phyloP scores from a whole-genome alignment of 2,797 vertebrate species.

The Hypotaenidia okinawae region DNA sequence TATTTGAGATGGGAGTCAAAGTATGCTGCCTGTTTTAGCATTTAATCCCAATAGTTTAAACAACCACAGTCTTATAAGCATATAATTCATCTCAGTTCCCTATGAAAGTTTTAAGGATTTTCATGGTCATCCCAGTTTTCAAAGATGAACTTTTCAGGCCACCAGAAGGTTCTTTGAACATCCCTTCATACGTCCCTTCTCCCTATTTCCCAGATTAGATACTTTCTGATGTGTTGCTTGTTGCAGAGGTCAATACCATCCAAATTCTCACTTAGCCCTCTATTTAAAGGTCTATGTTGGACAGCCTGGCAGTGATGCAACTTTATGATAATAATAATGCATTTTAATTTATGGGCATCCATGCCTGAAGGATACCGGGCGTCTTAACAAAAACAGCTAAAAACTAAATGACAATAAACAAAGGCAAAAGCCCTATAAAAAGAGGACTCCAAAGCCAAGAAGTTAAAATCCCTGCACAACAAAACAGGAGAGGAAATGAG shows the following conservation, averaged over 20 bases:
- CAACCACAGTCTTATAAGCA: constrained; percentile 49
- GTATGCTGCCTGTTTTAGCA: constrained; percentile 46
- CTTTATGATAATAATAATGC: constrained; percentile 73
- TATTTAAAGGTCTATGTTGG: background rate
- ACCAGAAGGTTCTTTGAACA: background rate
- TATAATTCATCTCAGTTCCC: constrained; percentile 37
- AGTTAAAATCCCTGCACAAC: constrained; percentile 42
- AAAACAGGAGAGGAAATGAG: constrained; percentile 52
- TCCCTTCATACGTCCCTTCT: background rate
- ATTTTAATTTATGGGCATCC: constrained; percentile 74
- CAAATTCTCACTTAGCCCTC: constrained; percentile 1
- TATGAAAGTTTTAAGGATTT: constrained; percentile 17
- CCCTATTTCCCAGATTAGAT: constrained; percentile 1
- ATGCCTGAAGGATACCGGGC: constrained; percentile 62
- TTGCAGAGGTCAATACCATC: background rate
- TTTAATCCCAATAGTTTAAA: constrained; percentile 61
- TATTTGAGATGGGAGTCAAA: constrained; percentile 22
- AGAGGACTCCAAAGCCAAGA: constrained; percentile 14
- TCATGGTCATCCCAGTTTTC: constrained; percentile 18
- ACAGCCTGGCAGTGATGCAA: background rate
- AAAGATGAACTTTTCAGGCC: background rate
- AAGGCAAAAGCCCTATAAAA: constrained; percentile 77
- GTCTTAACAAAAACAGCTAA: constrained; percentile 72
- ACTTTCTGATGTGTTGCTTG: background rate
- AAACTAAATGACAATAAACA: constrained; percentile 73